These are phyloP conservation scores for Synergus japonicus DNA, from an alignment of 2,888 invertebrate genomes.

Conservation along the genomic window DNA sequence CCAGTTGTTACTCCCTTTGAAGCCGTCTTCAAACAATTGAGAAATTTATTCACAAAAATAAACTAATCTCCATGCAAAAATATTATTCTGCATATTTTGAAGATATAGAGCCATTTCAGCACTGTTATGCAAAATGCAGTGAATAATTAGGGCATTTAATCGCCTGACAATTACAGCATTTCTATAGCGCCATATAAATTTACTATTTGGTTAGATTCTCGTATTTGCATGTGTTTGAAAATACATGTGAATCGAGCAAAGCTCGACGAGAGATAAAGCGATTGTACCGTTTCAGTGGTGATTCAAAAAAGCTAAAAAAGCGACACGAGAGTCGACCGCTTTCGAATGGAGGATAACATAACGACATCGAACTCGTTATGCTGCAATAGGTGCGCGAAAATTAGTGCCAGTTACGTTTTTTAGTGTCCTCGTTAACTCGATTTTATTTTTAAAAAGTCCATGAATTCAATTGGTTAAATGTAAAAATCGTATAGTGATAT, in stretches of 20 bases:
- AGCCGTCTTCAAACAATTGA: neutral
- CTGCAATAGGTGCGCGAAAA: neutral
- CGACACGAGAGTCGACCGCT: constrained; percentile 3
- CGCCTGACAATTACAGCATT: neutral
- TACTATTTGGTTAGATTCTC: neutral
- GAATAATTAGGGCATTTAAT: constrained; percentile 6
- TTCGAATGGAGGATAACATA: neutral
- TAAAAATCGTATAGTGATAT: no score
- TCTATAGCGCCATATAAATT: neutral
- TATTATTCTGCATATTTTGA: neutral
- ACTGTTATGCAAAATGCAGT: neutral
- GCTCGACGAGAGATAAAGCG: constrained; percentile 5
- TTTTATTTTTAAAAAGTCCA: neutral
- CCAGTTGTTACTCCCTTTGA: neutral
- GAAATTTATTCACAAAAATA: no score
- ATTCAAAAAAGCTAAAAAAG: constrained; percentile 18
- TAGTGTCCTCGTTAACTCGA: neutral
- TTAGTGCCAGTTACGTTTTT: neutral
- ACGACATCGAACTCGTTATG: neutral
- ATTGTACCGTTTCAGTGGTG: constrained; percentile 1
- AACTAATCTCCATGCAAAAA: no score
- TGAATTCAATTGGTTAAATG: neutral
- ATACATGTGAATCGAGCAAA: constrained; percentile 12
- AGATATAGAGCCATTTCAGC: neutral
- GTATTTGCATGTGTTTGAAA: neutral